Base-by-base conservation (phyloP, 2,113 vertebrate genomes). In the Sorex fumeus region DNA sequence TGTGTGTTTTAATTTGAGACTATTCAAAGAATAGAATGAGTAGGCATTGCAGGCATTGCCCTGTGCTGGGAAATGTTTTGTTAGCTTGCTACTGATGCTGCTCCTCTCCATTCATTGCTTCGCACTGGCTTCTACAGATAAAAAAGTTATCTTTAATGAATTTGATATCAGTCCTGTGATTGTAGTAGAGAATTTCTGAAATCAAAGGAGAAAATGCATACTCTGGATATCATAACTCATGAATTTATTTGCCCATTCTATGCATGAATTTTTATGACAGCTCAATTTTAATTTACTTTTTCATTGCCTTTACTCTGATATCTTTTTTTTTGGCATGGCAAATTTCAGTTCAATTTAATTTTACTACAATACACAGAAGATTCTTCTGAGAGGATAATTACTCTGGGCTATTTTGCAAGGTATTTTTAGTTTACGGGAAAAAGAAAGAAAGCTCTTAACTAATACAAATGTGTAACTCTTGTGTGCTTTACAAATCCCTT, bases 341-440 rank as follows among this genome's bases (percentile, higher is more conserved):
- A 71, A 78, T 64, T 97, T 94, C 2, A 64, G 53, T 97, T 76
- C 43, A 67, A 4, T 93, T 91, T 91, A 71, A 76, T 95, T 93
- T 85, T 0, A 93, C 30, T 74, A 60, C 23, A 75, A 62, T 69
- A 84, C 62, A 10, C 3, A 21, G 40, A 87, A 83, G 70, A 91
- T 16, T 76, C 43, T 92, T 85, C 64, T 94, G 94, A 87, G 75
- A 93, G 71, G 93, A 93, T 95, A 93, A 92, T 85, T 96, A 87
- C 12, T 92, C 18, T 77, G 27, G 84, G 6, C 30, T n/a, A 25
- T 93, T 87, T 87, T 71, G 21, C 83, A 66, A 92, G 16, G 7
- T 86, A 79, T 89, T 94, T 96, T 95, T 79, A 87, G 80, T 93
- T 97, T 96, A 43, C 71, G 84, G 69, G 82, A 91, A 30, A 72